These are phyloP conservation scores for Anguilla rostrata DNA, from an alignment of 2,113 vertebrate species.

Conservation along the genomic window DNA sequence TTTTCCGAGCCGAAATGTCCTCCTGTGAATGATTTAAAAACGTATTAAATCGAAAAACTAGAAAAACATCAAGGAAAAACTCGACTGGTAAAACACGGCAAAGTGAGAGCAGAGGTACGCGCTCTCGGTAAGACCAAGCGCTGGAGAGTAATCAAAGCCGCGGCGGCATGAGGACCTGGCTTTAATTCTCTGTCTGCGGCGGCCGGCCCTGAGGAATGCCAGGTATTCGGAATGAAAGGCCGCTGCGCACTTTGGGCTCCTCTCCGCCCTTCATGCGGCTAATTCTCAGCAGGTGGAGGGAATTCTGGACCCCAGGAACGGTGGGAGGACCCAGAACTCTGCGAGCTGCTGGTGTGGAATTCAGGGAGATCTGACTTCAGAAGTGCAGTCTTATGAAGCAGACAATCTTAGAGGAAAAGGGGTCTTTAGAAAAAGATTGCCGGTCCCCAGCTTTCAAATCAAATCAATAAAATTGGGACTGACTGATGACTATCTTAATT, in stretches of 20 bases:
- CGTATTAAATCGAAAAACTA: too few species aligned
- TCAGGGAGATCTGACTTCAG: too few species aligned
- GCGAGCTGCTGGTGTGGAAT: too few species aligned
- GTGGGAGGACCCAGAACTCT: too few species aligned
- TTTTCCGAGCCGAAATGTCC: too few species aligned
- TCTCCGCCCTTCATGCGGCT: neutral
- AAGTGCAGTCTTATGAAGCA: too few species aligned
- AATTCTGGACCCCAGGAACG: neutral
- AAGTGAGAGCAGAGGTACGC: neutral
- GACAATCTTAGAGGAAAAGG: too few species aligned
- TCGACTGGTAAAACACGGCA: neutral
- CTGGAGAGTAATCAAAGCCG: neutral
- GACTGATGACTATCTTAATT: too few species aligned
- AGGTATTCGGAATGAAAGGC: slow-evolving; percentile 36
- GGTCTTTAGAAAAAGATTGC: too few species aligned
- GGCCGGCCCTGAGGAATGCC: slow-evolving; percentile 35
- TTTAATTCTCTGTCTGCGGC: neutral
- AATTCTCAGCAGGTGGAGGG: neutral
- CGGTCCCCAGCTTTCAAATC: too few species aligned
- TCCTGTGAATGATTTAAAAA: too few species aligned
- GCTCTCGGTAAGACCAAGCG: neutral
- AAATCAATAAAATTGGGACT: too few species aligned
- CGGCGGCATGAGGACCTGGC: neutral
- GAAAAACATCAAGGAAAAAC: neutral
- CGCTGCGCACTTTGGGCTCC: neutral